Percentiles rank a stretch among this genome's conserved stretches.
Conservation (phyloP, 2,797 vertebrate genomes). For the Pteropus rufus region DNA sequence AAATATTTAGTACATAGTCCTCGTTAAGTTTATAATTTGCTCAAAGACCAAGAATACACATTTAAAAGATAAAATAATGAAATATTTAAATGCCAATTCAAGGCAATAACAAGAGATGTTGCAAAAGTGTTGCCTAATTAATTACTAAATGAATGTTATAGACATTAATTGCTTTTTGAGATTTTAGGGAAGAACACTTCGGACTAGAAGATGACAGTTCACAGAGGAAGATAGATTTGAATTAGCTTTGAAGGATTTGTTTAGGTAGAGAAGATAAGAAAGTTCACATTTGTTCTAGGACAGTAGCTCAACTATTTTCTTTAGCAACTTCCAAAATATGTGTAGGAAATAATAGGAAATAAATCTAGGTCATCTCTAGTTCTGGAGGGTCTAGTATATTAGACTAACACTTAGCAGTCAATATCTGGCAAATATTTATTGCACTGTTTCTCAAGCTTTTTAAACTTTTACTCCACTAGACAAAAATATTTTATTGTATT, state of each 20-base stretch:
- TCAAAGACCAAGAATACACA: background rate
- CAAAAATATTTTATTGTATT: background rate
- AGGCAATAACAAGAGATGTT: background rate
- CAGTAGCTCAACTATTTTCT: background rate
- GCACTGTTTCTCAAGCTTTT: background rate
- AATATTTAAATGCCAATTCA: background rate
- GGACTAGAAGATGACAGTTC: background rate
- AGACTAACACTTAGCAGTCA: background rate
- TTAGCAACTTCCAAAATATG: background rate
- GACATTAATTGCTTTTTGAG: background rate
- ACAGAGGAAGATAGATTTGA: background rate
- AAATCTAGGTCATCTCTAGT: background rate
- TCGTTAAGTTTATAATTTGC: background rate
- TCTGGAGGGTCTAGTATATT: background rate
- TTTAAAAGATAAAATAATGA: conserved; percentile 5
- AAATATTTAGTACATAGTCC: background rate
- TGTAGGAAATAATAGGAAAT: background rate
- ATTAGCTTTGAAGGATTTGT: background rate
- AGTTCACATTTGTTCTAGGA: background rate
- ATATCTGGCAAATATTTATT: background rate
- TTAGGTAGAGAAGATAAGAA: background rate
- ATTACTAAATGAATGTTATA: background rate
- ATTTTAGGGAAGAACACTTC: background rate
- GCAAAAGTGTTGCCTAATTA: background rate
- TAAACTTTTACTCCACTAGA: background rate